A percentile compares a stretch with the other conserved stretches of the same genome.
Evolutionary conservation across 2,888 invertebrate genomes (phyloP).

Genomic region (Chouioia cunea): DNA sequence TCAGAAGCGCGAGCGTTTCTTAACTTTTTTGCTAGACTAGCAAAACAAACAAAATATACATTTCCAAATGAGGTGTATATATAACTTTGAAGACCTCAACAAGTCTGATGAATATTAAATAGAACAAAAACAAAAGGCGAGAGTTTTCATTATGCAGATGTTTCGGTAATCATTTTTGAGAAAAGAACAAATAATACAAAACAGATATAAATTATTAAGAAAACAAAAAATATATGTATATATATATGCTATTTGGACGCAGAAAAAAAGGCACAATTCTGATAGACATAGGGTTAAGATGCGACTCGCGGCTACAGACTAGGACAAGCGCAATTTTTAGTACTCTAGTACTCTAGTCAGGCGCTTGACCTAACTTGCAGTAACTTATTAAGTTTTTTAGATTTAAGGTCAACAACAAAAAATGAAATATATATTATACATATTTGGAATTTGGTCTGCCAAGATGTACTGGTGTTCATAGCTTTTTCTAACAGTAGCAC

Average conservation of each 20-base stretch:
- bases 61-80: background rate
- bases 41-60: background rate
- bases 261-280: slow-evolving; percentile 55
- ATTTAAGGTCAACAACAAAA: slow-evolving; percentile 13
- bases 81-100: slow-evolving; percentile 28
- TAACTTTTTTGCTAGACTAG: no score
- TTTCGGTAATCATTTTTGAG: slow-evolving; percentile 38
- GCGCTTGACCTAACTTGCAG: slow-evolving; percentile 30
- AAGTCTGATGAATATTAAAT: slow-evolving; percentile 41
- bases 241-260: slow-evolving; percentile 29
- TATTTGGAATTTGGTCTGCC: slow-evolving; percentile 47
- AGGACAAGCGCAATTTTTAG: slow-evolving; percentile 22
- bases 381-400: slow-evolving; percentile 16
- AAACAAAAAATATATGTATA: slow-evolving; percentile 23
- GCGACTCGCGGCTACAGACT: slow-evolving; percentile 25
- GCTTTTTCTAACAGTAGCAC: slow-evolving; percentile 34
- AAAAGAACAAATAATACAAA: slow-evolving; percentile 32
- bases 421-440: slow-evolving; percentile 27
- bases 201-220: no score
- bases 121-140: slow-evolving; percentile 5
- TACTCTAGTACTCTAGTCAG: slow-evolving; percentile 39
- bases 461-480: slow-evolving; percentile 37
- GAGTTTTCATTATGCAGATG: slow-evolving; percentile 35
- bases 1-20: no score
- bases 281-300: slow-evolving; percentile 49